Evolutionary conservation across 2,888 invertebrate species (phyloP), one percentile per base, ranked within the genome.

Genomic region (Brachyptera putata): DNA sequence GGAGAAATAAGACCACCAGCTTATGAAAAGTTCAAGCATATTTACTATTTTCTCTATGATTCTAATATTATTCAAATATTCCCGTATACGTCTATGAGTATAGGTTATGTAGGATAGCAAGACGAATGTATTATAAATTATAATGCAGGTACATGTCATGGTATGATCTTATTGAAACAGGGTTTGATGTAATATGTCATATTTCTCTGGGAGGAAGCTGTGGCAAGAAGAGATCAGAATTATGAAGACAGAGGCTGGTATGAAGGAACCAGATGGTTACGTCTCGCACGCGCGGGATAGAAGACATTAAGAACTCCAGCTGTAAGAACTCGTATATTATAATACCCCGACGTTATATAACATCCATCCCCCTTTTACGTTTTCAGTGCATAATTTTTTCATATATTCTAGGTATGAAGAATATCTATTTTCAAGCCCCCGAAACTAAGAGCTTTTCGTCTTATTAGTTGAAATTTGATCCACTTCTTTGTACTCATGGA

Each of bases 31-130:
- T 53, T 53, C 18, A 53, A 53, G 18, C 34, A 53, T 53, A 34
- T 53, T 53, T 53, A 34, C 53, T 34, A 7, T 53, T 21, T 22
- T 9, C 2, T 2, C 18, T 22, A 53, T 53, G 36, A 53, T 53
- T 53, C 53, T 53, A 53, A 53, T 53, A 21, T 36, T 36, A 53
- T 53, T 53, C 36, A 53, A 36, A 53, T 53, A 53, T 30, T 34
- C 46, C 24, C 16, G 14, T 9, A 13, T 36, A 18, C 53, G 21
- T 30, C 7, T 5, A 11, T 30, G 30, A 30, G 30, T 43, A 21
- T 21, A 16, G 21, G 34, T 18, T 14, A 30, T 34, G 24, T 21
- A 18, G 43, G 2, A 18, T 2, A 18, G 11, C 14, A 16, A 30
- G 50, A 2, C 13, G 36, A 36, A 18, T 2, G 49, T 9, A 30